Conservation (phyloP, 2,888 invertebrate genomes). For the Lamproptera curius region DNA sequence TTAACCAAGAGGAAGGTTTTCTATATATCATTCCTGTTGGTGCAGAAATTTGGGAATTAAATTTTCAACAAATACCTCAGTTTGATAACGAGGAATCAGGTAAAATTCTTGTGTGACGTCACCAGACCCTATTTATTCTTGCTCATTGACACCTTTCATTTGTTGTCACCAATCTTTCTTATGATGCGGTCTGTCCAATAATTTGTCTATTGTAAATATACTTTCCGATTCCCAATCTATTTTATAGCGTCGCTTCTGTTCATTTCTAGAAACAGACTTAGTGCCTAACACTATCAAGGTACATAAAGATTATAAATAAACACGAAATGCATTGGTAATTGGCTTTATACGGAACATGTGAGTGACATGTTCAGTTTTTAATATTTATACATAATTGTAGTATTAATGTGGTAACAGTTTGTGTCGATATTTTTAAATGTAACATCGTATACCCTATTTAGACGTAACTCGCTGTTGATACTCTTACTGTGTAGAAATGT, state of each 20-base stretch:
- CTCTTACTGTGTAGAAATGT: conserved; percentile 43
- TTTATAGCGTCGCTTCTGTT: conserved; percentile 33
- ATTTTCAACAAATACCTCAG: too few species aligned
- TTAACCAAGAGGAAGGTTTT: too few species aligned
- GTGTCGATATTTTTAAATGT: conserved; percentile 38
- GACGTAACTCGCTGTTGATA: conserved; percentile 52
- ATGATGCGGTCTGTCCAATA: conserved; percentile 2
- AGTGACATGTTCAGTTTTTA: conserved; percentile 67
- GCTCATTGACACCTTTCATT: too few species aligned
- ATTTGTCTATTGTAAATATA: conserved; percentile 15
- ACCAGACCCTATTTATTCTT: too few species aligned
- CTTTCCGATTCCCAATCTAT: conserved; percentile 22
- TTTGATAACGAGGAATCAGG: too few species aligned
- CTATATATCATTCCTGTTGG: too few species aligned
- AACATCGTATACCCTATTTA: conserved; percentile 53
- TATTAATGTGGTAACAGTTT: conserved; percentile 37
- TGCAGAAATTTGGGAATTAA: too few species aligned
- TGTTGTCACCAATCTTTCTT: too few species aligned
- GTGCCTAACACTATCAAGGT: conserved; percentile 31
- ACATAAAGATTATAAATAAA: conserved; percentile 64
- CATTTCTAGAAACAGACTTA: conserved; percentile 35
- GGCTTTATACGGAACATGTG: conserved; percentile 75
- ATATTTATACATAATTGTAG: conserved; percentile 54
- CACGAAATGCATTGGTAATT: conserved; percentile 78
- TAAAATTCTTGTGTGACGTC: too few species aligned